Conservation (phyloP, 2,113 vertebrate species). For the Ctenomys sociabilis region DNA sequence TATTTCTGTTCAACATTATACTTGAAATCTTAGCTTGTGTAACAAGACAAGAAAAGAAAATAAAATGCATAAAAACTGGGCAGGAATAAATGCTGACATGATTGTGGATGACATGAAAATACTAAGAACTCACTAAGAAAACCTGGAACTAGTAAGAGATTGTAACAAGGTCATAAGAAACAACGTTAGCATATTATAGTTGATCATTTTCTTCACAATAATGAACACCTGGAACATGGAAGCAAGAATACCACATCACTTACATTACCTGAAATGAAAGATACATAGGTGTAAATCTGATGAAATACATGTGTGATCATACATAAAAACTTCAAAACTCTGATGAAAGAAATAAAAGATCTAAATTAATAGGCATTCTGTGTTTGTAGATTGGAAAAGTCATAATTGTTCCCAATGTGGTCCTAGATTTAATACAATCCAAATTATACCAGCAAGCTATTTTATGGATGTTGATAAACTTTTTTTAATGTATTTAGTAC, state of each 20-base stretch:
- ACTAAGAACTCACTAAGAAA: slow-evolving; percentile 7
- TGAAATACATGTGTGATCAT: background rate
- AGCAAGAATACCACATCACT: background rate
- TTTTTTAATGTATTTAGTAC: too few relatives aligned
- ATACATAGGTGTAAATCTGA: background rate
- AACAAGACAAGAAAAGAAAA: background rate
- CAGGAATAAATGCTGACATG: background rate
- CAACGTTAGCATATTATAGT: background rate
- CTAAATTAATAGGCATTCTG: background rate
- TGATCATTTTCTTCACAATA: background rate
- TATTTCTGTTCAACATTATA: background rate
- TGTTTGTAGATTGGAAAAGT: background rate
- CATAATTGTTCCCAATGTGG: background rate
- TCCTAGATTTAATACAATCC: background rate
- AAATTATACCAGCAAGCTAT: background rate
- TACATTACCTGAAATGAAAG: background rate
- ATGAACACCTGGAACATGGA: background rate
- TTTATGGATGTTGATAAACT: background rate
- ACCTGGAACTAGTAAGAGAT: background rate
- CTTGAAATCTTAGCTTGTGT: background rate
- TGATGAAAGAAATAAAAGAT: background rate
- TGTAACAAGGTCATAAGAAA: background rate
- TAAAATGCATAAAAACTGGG: background rate
- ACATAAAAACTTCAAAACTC: background rate
- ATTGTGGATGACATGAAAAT: background rate